Evolutionary conservation across 2,888 invertebrate species (phyloP).

Genomic region (Ephialtes manifestator): DNA sequence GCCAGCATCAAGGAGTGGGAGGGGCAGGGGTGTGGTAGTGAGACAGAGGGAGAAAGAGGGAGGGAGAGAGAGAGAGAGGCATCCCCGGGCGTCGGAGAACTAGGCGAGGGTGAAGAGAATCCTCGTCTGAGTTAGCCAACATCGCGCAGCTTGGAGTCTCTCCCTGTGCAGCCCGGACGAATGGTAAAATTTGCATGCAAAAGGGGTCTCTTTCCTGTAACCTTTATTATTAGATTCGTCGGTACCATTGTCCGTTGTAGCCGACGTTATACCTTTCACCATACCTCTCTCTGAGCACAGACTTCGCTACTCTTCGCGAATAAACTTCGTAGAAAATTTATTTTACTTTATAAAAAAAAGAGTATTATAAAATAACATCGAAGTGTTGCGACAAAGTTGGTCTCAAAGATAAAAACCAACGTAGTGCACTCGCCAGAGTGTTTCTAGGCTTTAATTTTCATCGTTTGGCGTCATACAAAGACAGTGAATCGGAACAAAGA

Average conservation of each 20-base stretch:
- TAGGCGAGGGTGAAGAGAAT: conserved; percentile 38
- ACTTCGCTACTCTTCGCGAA: conserved; percentile 29
- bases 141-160: conserved; percentile 40
- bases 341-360: conserved; percentile 15
- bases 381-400: conserved; percentile 2
- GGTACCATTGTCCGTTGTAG: conserved; percentile 70
- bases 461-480: not conserved
- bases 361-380: conserved; percentile 37
- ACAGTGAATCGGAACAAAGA: not conserved
- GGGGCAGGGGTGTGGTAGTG: conserved; percentile 42
- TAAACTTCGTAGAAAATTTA: conserved; percentile 45
- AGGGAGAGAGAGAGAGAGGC: conserved; percentile 30
- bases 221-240: conserved; percentile 77
- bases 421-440: conserved; percentile 29
- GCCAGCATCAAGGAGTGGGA: conserved; percentile 11
- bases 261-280: conserved; percentile 47
- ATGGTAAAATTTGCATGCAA: conserved; percentile 75
- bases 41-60: conserved; percentile 41
- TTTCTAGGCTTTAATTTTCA: not conserved
- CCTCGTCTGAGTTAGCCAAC: conserved; percentile 54
- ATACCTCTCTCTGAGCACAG: conserved; percentile 36
- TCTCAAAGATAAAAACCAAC: conserved; percentile 38
- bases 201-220: conserved; percentile 72
- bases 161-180: conserved; percentile 53
- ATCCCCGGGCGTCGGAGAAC: conserved; percentile 41